Conservation (phyloP, 1,140 invertebrate species). For the Antheraea mylitta region DNA sequence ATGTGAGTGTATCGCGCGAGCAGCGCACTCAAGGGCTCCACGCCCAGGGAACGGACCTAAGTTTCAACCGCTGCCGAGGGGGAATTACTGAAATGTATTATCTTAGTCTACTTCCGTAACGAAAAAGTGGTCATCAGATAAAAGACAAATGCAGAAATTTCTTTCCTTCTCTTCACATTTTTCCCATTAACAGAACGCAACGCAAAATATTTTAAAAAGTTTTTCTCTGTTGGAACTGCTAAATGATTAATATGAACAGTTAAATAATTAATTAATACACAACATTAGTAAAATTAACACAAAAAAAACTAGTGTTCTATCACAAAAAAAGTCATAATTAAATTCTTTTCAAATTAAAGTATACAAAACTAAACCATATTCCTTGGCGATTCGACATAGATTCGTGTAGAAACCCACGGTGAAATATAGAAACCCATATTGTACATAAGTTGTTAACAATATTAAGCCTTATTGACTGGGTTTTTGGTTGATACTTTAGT, state of each 20-base stretch:
- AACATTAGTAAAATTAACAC: not conserved
- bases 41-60: no score
- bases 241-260: not conserved
- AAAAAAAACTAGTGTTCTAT: not conserved
- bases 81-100: no score
- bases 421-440: slow-evolving; percentile 33
- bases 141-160: no score
- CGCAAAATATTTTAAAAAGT: no score
- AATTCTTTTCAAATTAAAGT: not conserved
- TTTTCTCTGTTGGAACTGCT: not conserved
- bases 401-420: not conserved
- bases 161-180: no score
- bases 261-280: not conserved
- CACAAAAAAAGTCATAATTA: not conserved
- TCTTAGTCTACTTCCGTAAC: no score
- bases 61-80: no score
- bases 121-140: no score
- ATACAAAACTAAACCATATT: not conserved
- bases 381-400: not conserved
- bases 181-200: no score
- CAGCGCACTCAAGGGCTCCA: no score
- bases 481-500: not conserved
- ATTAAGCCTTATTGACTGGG: not conserved
- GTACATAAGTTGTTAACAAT: slow-evolving; percentile 14
- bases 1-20: no score